phyloP scores from a whole-genome alignment of 1,140 invertebrate species.

The Acromyrmex echinatior region DNA sequence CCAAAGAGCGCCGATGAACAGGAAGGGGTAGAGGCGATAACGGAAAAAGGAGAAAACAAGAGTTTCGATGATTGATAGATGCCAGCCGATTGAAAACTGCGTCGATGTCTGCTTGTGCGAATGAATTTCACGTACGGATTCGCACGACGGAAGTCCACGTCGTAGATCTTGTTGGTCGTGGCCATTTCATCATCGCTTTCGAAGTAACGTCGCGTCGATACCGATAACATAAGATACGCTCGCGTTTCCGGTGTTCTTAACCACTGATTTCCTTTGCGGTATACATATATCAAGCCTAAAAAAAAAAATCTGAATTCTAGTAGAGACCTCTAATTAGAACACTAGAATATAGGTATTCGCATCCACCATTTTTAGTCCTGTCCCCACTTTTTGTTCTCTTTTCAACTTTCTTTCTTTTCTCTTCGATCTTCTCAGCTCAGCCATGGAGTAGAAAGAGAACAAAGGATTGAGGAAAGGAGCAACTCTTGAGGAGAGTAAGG shows the following conservation, averaged over 20 bases:
- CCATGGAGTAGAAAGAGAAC: too few species aligned
- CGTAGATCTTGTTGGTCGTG: conserved; percentile 50
- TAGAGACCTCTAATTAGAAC: too few species aligned
- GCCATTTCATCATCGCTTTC: conserved; percentile 54
- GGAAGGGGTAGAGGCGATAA: conserved; percentile 35
- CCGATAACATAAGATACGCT: conserved; percentile 51
- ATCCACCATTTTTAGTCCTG: too few species aligned
- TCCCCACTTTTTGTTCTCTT: too few species aligned
- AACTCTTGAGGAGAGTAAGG: too few species aligned
- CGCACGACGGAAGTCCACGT: conserved; percentile 63
- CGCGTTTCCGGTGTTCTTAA: neutral
- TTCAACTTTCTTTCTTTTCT: too few species aligned
- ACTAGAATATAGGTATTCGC: too few species aligned
- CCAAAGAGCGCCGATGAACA: conserved; percentile 29
- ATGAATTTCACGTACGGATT: conserved; percentile 76
- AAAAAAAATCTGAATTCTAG: too few species aligned
- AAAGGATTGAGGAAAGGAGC: too few species aligned
- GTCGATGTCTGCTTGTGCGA: conserved; percentile 63
- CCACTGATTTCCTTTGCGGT: neutral
- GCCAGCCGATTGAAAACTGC: conserved; percentile 76
- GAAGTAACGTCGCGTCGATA: conserved; percentile 42
- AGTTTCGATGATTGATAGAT: conserved; percentile 78
- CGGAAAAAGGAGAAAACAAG: conserved; percentile 50
- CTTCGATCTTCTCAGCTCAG: too few species aligned
- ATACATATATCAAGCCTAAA: too few species aligned